Base-by-base conservation (phyloP, 2,888 invertebrate genomes). In the Gandaritis pyraliata region DNA sequence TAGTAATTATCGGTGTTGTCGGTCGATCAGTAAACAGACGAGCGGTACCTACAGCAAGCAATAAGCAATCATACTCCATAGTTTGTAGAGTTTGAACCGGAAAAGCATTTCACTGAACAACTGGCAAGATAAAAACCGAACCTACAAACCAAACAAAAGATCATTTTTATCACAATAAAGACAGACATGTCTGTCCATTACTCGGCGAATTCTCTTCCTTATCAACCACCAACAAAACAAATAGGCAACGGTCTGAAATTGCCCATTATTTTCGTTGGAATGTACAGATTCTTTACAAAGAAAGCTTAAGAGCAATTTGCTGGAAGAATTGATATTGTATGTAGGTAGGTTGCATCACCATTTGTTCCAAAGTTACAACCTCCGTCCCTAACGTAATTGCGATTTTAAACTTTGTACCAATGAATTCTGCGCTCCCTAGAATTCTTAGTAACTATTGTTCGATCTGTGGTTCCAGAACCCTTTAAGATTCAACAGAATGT, bases 1-100 rank as follows among this genome's bases (percentile, higher is more conserved):
- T 58, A 61, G 57, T 54, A 58, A 68, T 70, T 65, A 68, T 65
- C 63, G 18, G 30, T 56, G 59, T 52, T 55, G 59, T 46, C 58
- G 39, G 57, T 49, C 53, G 58, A 60, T 64, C 51, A 13, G 60
- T 59, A 63, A 70, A 66, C 58, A 65, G 57, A 36, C 23, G 46
- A 65, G 39, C 49, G 11, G 13, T 47, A 18, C 29, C 46, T 33
- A 29, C 36, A 50, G 16, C 57, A 29, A 39, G 59, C 43, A 49
- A 59, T n/a, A 59, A 58, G 23, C 54, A 50, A 58, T 50, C 62
- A 36, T 49, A 54, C n/a, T 18, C 13, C 49, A 2, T 36, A n/a
- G 45, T 38, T 38, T 13, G 30, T 53, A 58, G n/a, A 50, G 54
- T 49, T 48, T 60, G 29, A 45, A 62, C 38, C 58, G 15, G 6